A percentile compares a stretch with the other conserved stretches of the same genome.
Evolutionary conservation across 2,113 vertebrate genomes (phyloP).

Genomic region (Amazona guildingii): DNA sequence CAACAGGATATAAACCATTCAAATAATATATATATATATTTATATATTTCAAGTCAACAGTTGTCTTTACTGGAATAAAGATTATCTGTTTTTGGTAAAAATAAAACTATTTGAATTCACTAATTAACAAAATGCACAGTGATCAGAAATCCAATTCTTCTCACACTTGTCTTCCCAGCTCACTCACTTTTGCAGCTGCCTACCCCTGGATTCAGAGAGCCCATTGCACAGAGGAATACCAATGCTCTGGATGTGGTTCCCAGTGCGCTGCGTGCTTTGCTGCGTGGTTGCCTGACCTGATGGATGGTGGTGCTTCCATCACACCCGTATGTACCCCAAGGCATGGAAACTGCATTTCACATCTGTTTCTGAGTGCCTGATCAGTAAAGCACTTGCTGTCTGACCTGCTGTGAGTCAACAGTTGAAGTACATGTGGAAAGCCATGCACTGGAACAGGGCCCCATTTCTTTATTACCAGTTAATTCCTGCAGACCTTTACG

Average conservation of each 20-base stretch:
- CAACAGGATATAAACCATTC: slow-evolving; percentile 74
- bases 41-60: slow-evolving; percentile 57
- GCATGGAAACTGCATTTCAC: slow-evolving; percentile 60
- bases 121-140: slow-evolving; percentile 83
- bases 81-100: slow-evolving; percentile 72
- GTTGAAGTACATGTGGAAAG: background rate
- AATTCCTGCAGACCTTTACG: slow-evolving; percentile 15
- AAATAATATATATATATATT: slow-evolving; percentile 59
- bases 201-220: slow-evolving; percentile 25
- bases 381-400: background rate
- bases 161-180: slow-evolving; percentile 52
- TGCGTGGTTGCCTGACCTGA: fast-evolving
- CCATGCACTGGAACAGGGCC: background rate
- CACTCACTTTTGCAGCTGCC: slow-evolving; percentile 30
- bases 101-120: slow-evolving; percentile 77
- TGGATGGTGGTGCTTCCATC: background rate
- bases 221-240: slow-evolving; percentile 25
- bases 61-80: slow-evolving; percentile 72
- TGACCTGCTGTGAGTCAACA: background rate
- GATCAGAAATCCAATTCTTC: slow-evolving; percentile 74
- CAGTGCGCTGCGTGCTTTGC: slow-evolving; percentile 33
- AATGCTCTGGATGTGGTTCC: slow-evolving; percentile 1
- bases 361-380: background rate
- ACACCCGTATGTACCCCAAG: background rate
- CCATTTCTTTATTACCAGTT: slow-evolving; percentile 24